Conservation (phyloP, 1,140 invertebrate species). For the Saccostrea cuccullata region DNA sequence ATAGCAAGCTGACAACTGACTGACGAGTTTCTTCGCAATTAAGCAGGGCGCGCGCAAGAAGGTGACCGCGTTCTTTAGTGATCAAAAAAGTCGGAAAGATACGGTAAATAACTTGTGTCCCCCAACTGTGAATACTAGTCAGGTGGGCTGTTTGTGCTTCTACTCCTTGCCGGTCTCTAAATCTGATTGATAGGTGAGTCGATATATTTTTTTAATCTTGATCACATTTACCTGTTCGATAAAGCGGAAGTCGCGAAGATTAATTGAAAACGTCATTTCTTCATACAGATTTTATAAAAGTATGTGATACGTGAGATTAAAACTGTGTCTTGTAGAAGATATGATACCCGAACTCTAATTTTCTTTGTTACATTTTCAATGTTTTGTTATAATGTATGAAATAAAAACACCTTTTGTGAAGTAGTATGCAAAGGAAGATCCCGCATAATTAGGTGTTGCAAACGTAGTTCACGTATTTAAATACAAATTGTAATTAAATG, state of each 20-base stretch:
- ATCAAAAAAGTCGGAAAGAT: background rate
- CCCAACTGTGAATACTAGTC: constrained; percentile 7
- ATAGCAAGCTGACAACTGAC: constrained; percentile 32
- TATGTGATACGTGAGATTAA: too few relatives aligned
- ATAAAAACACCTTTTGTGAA: background rate
- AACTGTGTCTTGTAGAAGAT: too few relatives aligned
- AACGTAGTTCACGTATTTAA: background rate
- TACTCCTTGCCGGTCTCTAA: background rate
- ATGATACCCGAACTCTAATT: background rate
- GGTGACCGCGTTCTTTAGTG: constrained; percentile 27
- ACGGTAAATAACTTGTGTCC: constrained; percentile 21
- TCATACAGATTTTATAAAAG: background rate
- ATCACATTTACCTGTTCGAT: background rate
- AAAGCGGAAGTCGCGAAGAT: background rate
- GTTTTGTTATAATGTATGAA: background rate
- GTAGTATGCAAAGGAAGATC: background rate
- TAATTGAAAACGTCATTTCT: background rate
- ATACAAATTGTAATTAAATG: constrained; percentile 38
- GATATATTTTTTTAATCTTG: background rate
- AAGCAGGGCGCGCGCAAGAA: constrained; percentile 23
- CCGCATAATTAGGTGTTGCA: constrained; percentile 18
- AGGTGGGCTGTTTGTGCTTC: background rate
- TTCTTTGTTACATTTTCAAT: background rate
- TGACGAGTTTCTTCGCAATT: constrained; percentile 24
- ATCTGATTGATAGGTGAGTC: constrained; percentile 28